These are phyloP conservation scores for Punctoribates punctum DNA, from an alignment of 2,888 invertebrate genomes.

Conservation along the genomic window DNA sequence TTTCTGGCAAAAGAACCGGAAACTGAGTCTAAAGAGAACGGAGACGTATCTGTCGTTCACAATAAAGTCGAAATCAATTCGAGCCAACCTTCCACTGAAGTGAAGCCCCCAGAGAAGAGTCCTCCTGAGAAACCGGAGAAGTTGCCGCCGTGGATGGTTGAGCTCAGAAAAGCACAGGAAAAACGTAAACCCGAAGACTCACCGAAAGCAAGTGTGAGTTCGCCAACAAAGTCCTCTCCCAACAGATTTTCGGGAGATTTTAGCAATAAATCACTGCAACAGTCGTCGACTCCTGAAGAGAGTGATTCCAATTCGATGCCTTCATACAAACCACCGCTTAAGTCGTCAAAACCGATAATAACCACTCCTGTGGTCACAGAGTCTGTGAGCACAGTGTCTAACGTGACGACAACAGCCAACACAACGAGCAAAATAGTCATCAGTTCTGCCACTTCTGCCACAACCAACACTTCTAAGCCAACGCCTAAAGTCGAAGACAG, in stretches of 20 bases:
- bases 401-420: neutral
- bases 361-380: neutral
- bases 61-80: neutral
- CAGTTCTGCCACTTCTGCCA: conserved; percentile 24
- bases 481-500: conserved; percentile 7
- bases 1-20: neutral
- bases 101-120: conserved; percentile 44
- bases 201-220: neutral
- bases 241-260: conserved; percentile 39
- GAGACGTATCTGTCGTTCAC: conserved; percentile 9
- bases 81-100: neutral
- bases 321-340: neutral
- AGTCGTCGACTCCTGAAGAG: neutral
- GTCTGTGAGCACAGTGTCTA: neutral
- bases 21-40: conserved; percentile 20
- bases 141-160: conserved; percentile 73
- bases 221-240: conserved; percentile 37
- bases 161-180: conserved; percentile 69
- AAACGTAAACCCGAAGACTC: conserved; percentile 25
- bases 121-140: conserved; percentile 48
- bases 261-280: conserved; percentile 11
- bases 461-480: neutral
- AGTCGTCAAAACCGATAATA: neutral
- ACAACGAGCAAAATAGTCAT: conserved; percentile 33
- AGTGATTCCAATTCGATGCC: neutral